Base-by-base conservation (phyloP, 92 coral and sea anemone species). In the Actinernus sp. region DNA sequence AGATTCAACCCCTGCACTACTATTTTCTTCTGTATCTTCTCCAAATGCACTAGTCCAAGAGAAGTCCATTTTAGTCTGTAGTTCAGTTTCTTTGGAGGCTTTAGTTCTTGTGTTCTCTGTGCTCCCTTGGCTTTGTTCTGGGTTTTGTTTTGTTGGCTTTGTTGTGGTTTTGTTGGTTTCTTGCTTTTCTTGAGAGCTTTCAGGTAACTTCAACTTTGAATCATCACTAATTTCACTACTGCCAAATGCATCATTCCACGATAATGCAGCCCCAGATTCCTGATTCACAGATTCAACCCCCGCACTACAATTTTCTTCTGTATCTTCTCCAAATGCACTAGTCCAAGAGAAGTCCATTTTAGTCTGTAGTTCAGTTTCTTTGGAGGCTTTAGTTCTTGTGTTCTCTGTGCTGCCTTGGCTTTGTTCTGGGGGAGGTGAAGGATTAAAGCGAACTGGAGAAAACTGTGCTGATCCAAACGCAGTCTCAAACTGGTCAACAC, bases 201-300 rank as follows among this genome's bases (percentile, higher is more conserved):
- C n/a, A n/a, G n/a, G n/a, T n/a, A n/a, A n/a, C n/a, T n/a, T n/a
- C n/a, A n/a, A n/a, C n/a, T n/a, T n/a, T n/a, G n/a, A n/a, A n/a
- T n/a, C n/a, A n/a, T n/a, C n/a, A n/a, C n/a, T n/a, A n/a, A n/a
- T n/a, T n/a, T n/a, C n/a, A 14, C 41, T 34, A 34, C 8, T 34
- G 6, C 86, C 84, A 55, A 84, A 84, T 21, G 85, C 81, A 63
- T 84, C 85, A 45, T 77, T 81, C 65, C 71, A 73, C 7, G 65
- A 47, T 48, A 78, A 34, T 39, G 52, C 10, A 5, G 22, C 22
- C 5, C 5, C 52, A 4, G 21, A 9, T 45, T 45, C 19, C 11
- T 4, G 6, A 8, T 52, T 11, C 21, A 8, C 34, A 22, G 31
- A 13, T 47, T 13, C 53, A 11, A 52, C 59, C 32, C 24, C 43